These are phyloP conservation scores for Meliscaeva auricollis DNA, from an alignment of 2,888 invertebrate genomes.

Conservation along the genomic window DNA sequence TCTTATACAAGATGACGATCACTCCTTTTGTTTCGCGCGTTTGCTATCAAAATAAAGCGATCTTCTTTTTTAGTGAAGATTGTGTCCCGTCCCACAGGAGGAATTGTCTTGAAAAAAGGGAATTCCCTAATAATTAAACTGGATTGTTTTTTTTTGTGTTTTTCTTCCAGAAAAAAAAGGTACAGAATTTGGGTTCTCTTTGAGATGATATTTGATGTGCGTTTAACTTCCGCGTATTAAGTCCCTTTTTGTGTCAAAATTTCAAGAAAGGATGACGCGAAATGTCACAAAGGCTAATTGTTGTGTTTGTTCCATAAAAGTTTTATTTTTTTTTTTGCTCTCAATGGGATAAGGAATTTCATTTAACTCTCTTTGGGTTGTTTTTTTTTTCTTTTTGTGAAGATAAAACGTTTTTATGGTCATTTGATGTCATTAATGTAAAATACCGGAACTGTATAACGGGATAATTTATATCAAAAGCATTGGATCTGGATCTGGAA, in stretches of 20 bases:
- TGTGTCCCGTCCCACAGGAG: conserved; percentile 36
- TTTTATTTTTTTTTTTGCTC: conserved; percentile 24
- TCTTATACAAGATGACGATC: conserved; percentile 16
- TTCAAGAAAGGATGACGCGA: conserved; percentile 59
- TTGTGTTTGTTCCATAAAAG: conserved; percentile 57
- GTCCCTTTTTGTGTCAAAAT: conserved; percentile 41
- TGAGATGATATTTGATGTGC: conserved; percentile 17
- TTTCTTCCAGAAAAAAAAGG: background rate
- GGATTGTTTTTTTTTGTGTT: conserved; percentile 41
- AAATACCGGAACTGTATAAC: conserved; percentile 50
- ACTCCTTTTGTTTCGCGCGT: conserved; percentile 66
- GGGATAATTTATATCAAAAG: conserved; percentile 50
- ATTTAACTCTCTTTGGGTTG: background rate
- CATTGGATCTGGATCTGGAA: conserved; percentile 63
- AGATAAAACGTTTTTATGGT: conserved; percentile 51
- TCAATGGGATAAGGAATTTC: conserved; percentile 64
- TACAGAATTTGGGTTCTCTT: too few relatives aligned
- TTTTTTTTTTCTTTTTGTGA: background rate
- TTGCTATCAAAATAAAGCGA: conserved; percentile 75
- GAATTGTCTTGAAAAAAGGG: conserved; percentile 63
- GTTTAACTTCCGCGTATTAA: conserved; percentile 73
- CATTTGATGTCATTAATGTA: conserved; percentile 69
- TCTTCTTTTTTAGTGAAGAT: conserved; percentile 37
- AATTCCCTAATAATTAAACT: conserved; percentile 75
- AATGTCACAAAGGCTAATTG: conserved; percentile 75